phyloP scores from a whole-genome alignment of 2,113 vertebrate genomes.

The Rana temporaria region DNA sequence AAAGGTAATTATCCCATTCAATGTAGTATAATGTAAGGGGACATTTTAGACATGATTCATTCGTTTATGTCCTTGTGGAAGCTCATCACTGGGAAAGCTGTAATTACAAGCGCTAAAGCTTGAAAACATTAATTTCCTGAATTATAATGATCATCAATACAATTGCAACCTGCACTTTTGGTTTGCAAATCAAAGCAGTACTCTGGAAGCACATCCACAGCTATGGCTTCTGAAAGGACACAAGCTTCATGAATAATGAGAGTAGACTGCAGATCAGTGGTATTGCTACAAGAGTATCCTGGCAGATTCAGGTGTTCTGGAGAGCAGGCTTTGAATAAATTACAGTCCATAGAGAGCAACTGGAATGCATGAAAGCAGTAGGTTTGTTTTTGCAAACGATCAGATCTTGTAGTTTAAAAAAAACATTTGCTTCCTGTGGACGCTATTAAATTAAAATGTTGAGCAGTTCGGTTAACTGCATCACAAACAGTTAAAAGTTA shows the following conservation, averaged over 20 bases:
- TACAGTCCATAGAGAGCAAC: not conserved
- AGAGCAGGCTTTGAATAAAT: not conserved
- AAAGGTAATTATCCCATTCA: constrained; percentile 41
- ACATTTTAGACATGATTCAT: constrained; percentile 26
- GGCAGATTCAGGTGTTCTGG: not conserved
- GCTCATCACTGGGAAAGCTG: constrained; percentile 12
- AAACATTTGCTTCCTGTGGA: too few relatives aligned
- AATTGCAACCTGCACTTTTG: constrained; percentile 42
- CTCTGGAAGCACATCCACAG: constrained; percentile 13
- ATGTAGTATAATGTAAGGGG: constrained; percentile 25
- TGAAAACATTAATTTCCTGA: constrained; percentile 48
- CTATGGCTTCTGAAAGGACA: constrained; percentile 21
- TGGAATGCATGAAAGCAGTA: not conserved
- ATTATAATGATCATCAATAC: constrained; percentile 48
- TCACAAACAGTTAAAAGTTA: too few relatives aligned
- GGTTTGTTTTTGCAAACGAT: too few relatives aligned
- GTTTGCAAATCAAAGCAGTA: constrained; percentile 28
- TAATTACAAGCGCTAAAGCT: constrained; percentile 42
- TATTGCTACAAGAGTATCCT: not conserved
- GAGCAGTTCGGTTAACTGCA: too few relatives aligned
- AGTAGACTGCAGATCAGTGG: not conserved
- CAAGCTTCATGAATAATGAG: constrained; percentile 8
- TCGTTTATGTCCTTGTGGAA: constrained; percentile 27
- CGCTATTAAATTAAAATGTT: too few relatives aligned
- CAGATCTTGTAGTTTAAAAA: too few relatives aligned